Percentiles rank a stretch among this genome's conserved stretches.
phyloP scores from a whole-genome alignment of 2,888 invertebrate species.

The Acanthosepion esculentum region DNA sequence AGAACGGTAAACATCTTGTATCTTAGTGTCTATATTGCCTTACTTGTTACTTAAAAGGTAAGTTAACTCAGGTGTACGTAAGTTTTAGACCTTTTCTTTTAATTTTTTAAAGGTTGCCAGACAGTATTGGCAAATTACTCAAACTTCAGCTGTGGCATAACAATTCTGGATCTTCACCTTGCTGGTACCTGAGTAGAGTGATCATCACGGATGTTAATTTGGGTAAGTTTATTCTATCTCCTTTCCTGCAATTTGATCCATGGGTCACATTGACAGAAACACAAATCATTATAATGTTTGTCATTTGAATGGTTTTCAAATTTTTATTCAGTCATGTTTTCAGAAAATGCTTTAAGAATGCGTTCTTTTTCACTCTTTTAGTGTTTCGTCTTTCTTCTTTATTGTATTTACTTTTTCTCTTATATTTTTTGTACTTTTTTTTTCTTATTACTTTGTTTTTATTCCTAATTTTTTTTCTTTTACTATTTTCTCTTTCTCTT shows the following conservation, averaged over 20 bases:
- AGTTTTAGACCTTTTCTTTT: not conserved
- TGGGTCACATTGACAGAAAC: no score
- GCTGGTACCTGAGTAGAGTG: slow-evolving; percentile 74
- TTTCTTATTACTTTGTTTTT: not conserved
- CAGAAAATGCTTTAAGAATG: no score
- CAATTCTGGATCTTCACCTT: slow-evolving; percentile 73
- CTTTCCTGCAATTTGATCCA: not conserved
- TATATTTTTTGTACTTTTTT: not conserved
- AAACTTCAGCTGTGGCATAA: slow-evolving; percentile 76
- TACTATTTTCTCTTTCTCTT: no score
- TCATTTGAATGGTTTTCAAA: no score
- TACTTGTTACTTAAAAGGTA: no score
- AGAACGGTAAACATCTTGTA: not conserved
- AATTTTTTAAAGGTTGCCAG: slow-evolving; percentile 66
- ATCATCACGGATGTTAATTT: slow-evolving; percentile 72
- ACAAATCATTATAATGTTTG: no score
- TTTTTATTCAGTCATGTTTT: no score
- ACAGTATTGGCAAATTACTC: slow-evolving; percentile 72
- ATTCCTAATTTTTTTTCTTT: no score
- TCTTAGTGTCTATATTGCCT: no score
- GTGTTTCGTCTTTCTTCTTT: no score
- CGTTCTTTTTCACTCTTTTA: not conserved
- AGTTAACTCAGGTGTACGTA: not conserved
- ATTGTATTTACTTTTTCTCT: not conserved
- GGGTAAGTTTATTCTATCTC: slow-evolving; percentile 58